Base-by-base conservation (phyloP, 1,140 invertebrate genomes). In the Eupristina koningsbergeri region DNA sequence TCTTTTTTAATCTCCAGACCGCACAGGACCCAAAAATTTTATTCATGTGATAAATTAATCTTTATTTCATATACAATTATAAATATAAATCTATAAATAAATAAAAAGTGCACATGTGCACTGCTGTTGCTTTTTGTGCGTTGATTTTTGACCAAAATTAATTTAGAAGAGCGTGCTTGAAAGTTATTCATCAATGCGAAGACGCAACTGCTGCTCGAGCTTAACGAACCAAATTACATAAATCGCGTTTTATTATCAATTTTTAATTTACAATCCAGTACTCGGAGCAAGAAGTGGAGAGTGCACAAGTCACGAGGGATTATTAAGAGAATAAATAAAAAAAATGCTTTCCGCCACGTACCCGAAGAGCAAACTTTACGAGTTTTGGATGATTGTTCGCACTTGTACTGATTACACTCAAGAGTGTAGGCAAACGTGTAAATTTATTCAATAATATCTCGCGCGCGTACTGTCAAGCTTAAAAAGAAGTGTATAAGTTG, bases 361-460 rank as follows among this genome's bases (percentile, higher is more conserved):
- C 39, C 41, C 67, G 39, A 41, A n/a, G 67, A 69, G n/a, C 36
- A 31, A 17, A 71, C 67, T 71, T 71, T 71, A 41, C 39, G 67
- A 71, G 67, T 41, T 67, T 36, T 1, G 47, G 53, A 61, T 31
- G 77, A 67, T 39, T 36, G 61, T 47, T 79, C 77, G 61, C 34
- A 41, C 39, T 78, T 45, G 75, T 41, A 78, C n/a, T 36, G 75
- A 78, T 78, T 76, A 36, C 50, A 63, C 31, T 31, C 53, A 36
- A 9, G 58, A 78, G 53, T 41, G 39, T 2, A 77, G 34, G 53
- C 45, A 29, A 36, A 31, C 29, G 75, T 58, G 19, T n/a, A 76
- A 76, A 76, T 76, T 53, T 76, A 58, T 58, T 76, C 47, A 77
- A 77, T 77, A 77, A 71, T 77, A 77, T 58, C 75, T 39, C 29